Base-by-base conservation (phyloP, 2,797 vertebrate species). In the Nyctalus aviator region DNA sequence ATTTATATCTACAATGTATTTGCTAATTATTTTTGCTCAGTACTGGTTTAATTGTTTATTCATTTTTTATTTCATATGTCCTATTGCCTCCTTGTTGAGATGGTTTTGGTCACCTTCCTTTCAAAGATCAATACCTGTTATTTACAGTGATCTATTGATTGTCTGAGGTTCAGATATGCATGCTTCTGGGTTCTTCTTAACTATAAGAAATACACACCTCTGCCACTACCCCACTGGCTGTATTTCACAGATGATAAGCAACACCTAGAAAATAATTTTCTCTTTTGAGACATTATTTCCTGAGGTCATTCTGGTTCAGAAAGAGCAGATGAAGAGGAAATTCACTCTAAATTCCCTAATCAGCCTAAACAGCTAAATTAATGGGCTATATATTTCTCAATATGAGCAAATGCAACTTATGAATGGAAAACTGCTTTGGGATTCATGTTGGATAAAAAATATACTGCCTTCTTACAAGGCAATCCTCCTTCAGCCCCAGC, bases 351-450 rank as follows among this genome's bases (percentile, higher is more conserved):
- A n/a, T 73, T 91, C 32, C 44, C 11, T 57, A 12, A 14, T 82
- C 30, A 84, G 59, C 13, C 25, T 76, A 64, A 8, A 90, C 25
- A 91, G 77, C 9, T 77, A 83, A 76, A 81, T 77, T 41, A 32
- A 55, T 41, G 20, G 8, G 57, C 50, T 46, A 11, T 64, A 13
- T n/a, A 76, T 64, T 84, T 90, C 57, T 76, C 64, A 11, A 84
- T 91, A 62, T 53, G 37, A 76, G 37, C 2, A 90, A 84, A 85
- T 71, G 53, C 27, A 72, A 86, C 41, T 20, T 30, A 73, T 50
- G 48, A 83, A 81, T 84, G n/a, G 55, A 82, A 94, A 95, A 90
- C 73, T n/a, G 41, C 10, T 53, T 25, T 21, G n/a, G 55, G 21
- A 73, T 41, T 30, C 53, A 46, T 78, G 46, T 69, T 57, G 30